A percentile compares a stretch with the other conserved stretches of the same genome.
Evolutionary conservation across 2,113 vertebrate genomes (phyloP).

Genomic region (Eonycteris spelaea): DNA sequence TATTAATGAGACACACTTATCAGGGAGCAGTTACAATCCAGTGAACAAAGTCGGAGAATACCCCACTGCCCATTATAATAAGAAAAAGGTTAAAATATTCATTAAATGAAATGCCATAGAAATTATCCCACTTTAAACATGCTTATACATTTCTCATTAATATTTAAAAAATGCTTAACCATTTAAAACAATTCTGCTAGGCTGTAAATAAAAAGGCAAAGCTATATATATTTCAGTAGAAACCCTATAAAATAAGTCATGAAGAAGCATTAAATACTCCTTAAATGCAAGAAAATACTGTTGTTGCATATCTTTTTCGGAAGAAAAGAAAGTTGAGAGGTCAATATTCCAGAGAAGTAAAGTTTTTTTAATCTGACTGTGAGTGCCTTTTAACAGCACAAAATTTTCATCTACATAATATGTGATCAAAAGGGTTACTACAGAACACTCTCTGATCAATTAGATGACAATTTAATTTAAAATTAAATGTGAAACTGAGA

Average conservation of each 20-base stretch:
- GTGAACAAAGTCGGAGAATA: not conserved
- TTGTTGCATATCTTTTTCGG: not conserved
- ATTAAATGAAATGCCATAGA: not conserved
- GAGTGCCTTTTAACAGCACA: not conserved
- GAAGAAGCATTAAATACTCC: not conserved
- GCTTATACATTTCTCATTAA: not conserved
- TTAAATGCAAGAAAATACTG: not conserved
- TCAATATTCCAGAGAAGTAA: not conserved
- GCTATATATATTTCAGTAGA: not conserved
- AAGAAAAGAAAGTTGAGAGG: not conserved
- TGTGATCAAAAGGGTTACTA: not conserved
- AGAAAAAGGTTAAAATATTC: not conserved
- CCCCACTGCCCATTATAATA: not conserved
- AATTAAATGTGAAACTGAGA: slow-evolving; percentile 28
- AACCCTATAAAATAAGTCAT: not conserved
- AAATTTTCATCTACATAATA: not conserved
- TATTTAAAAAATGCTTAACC: not conserved
- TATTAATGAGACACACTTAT: not conserved
- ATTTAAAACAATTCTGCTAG: not conserved
- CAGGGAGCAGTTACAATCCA: not conserved
- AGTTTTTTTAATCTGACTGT: not conserved
- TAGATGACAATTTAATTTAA: slow-evolving; percentile 12
- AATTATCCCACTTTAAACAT: not conserved
- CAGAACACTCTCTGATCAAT: not conserved
- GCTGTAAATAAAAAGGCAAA: not conserved